A percentile compares a stretch with the other conserved stretches of the same genome.
These are phyloP conservation scores for Apoda limacodes DNA, from an alignment of 2,888 invertebrate species.

Conservation along the genomic window DNA sequence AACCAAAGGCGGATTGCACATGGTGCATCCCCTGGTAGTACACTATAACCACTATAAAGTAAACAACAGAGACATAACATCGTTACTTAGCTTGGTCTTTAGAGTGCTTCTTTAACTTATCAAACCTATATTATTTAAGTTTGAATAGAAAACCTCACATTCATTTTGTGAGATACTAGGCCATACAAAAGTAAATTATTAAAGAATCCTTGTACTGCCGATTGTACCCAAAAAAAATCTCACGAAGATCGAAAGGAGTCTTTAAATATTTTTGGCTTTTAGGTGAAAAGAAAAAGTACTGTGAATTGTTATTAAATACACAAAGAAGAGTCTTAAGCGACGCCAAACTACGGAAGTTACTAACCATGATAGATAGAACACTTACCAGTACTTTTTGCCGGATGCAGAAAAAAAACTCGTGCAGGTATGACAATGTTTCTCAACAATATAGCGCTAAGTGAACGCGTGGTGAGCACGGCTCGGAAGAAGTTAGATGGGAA, in stretches of 20 bases:
- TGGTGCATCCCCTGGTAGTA: too few relatives aligned
- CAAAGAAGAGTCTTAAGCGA: constrained; percentile 11
- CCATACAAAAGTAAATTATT: too few relatives aligned
- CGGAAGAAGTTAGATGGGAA: constrained; percentile 13
- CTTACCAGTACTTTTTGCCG: constrained; percentile 12
- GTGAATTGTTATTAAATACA: constrained; percentile 13
- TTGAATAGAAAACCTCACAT: too few relatives aligned
- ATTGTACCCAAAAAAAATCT: constrained; percentile 8
- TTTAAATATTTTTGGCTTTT: constrained; percentile 15
- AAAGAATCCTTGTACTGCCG: too few relatives aligned
- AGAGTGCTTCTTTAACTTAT: too few relatives aligned
- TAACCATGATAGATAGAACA: constrained; percentile 12
- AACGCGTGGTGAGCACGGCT: constrained; percentile 12
- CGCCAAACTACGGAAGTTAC: constrained; percentile 12
- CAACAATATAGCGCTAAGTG: constrained; percentile 14
- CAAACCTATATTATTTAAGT: too few relatives aligned
- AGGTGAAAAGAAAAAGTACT: constrained; percentile 13
- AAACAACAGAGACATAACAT: too few relatives aligned
- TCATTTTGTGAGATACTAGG: too few relatives aligned
- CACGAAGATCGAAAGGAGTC: constrained; percentile 9
- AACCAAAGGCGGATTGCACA: too few relatives aligned
- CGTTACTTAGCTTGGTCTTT: too few relatives aligned
- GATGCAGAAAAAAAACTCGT: constrained; percentile 4
- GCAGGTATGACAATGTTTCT: constrained; percentile 17
- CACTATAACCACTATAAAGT: too few relatives aligned